Conservation (phyloP, 2,797 vertebrate species). For the Phataginus tricuspis region DNA sequence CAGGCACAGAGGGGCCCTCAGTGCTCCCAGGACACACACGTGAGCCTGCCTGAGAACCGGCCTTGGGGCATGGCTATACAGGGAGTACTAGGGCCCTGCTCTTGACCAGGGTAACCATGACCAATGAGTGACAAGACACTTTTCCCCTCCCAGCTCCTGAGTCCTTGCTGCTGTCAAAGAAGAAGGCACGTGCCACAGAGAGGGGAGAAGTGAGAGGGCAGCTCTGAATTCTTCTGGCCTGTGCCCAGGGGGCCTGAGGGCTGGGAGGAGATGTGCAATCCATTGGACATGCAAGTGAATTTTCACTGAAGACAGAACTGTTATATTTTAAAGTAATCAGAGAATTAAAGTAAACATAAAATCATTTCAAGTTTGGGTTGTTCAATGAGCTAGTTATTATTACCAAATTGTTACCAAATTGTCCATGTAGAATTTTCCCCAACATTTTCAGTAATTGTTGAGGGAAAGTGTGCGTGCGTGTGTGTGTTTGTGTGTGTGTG, state of each 20-base stretch:
- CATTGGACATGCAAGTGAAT: neutral
- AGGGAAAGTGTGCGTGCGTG: neutral
- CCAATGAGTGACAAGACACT: neutral
- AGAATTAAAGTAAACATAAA: neutral
- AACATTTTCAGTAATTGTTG: neutral
- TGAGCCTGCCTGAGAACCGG: neutral
- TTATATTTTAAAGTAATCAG: neutral
- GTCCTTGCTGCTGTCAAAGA: neutral
- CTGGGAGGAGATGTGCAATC: neutral
- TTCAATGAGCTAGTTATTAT: neutral
- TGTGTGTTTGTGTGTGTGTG: neutral
- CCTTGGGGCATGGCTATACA: neutral
- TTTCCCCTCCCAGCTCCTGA: neutral
- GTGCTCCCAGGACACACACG: neutral
- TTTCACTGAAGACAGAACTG: neutral
- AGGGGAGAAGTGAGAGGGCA: neutral
- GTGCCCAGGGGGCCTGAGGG: fast-evolving
- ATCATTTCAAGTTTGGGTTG: neutral
- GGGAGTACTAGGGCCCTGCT: neutral
- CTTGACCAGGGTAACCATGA: neutral
- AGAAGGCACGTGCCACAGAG: fast-evolving
- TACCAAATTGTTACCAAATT: too few relatives aligned
- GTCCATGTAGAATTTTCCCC: neutral
- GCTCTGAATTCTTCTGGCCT: neutral
- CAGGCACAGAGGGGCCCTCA: neutral